Evolutionary conservation across 2,113 vertebrate species (phyloP).

Genomic region (Trematocara variabile): DNA sequence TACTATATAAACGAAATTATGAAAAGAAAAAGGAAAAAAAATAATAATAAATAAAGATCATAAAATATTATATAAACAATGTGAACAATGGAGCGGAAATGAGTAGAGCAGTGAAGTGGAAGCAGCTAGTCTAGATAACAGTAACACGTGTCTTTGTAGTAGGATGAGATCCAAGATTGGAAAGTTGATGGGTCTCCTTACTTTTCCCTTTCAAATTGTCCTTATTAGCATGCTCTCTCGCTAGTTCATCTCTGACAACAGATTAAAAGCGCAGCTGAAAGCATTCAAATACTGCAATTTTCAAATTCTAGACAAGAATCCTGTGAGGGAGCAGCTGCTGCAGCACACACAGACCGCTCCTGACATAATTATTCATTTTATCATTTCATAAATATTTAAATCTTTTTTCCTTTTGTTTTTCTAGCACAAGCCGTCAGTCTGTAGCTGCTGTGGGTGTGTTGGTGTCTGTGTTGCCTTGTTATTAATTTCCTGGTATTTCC

Average conservation of each 20-base stretch:
- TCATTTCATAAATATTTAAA: not conserved
- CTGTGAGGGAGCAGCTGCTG: not conserved
- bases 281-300: not conserved
- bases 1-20: too few relatives aligned
- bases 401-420: not conserved
- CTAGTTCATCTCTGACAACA: not conserved
- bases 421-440: not conserved
- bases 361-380: not conserved
- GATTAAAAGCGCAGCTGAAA: not conserved
- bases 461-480: not conserved
- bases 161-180: too few relatives aligned
- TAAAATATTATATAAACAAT: too few relatives aligned
- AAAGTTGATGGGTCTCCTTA: fast-evolving
- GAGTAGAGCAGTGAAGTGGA: too few relatives aligned
- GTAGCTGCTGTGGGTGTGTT: not conserved
- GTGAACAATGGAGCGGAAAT: too few relatives aligned
- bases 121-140: too few relatives aligned
- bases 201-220: not conserved
- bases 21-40: too few relatives aligned
- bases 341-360: not conserved
- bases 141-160: too few relatives aligned
- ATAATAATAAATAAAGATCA: too few relatives aligned
- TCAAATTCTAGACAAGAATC: not conserved
- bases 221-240: not conserved
- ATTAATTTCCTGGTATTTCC: constrained; percentile 1